These are phyloP conservation scores for Stenopsyche tienmushanensis DNA, from an alignment of 1,140 invertebrate species.

Conservation along the genomic window DNA sequence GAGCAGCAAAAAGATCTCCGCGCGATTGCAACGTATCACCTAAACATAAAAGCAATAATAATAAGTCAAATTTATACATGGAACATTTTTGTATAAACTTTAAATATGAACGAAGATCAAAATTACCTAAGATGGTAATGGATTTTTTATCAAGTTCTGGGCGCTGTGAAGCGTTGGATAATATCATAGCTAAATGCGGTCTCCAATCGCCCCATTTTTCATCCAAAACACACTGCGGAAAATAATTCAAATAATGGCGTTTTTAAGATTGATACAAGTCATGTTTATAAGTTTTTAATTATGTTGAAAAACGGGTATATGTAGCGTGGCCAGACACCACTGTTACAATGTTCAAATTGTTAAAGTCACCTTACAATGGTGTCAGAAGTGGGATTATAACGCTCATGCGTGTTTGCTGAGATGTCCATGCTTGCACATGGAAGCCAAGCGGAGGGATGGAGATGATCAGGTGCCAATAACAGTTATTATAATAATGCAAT, in stretches of 20 bases:
- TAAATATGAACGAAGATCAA: background rate
- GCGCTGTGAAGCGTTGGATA: conserved; percentile 80
- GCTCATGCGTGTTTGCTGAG: too few relatives aligned
- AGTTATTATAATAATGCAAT: background rate
- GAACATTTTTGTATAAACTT: too few relatives aligned
- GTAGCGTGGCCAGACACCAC: background rate
- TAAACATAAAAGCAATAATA: conserved; percentile 47
- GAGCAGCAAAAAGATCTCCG: conserved; percentile 81
- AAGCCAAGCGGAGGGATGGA: too few relatives aligned
- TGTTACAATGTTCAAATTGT: conserved; percentile 18
- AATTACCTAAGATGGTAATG: conserved; percentile 71
- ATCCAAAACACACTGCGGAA: conserved; percentile 71
- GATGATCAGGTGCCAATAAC: too few relatives aligned
- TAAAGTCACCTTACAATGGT: background rate
- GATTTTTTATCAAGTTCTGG: conserved; percentile 81
- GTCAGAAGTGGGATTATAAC: too few relatives aligned
- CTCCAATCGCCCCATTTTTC: conserved; percentile 94
- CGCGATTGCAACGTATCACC: conserved; percentile 67
- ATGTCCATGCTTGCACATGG: too few relatives aligned
- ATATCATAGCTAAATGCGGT: conserved; percentile 91
- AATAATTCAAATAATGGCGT: conserved; percentile 34
- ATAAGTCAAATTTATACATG: conserved; percentile 57
- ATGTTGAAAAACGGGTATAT: background rate
- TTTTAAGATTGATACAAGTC: background rate
- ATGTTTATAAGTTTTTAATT: too few relatives aligned